Base-by-base conservation (phyloP, 2,888 invertebrate species). In the Rhagonycha fulva region DNA sequence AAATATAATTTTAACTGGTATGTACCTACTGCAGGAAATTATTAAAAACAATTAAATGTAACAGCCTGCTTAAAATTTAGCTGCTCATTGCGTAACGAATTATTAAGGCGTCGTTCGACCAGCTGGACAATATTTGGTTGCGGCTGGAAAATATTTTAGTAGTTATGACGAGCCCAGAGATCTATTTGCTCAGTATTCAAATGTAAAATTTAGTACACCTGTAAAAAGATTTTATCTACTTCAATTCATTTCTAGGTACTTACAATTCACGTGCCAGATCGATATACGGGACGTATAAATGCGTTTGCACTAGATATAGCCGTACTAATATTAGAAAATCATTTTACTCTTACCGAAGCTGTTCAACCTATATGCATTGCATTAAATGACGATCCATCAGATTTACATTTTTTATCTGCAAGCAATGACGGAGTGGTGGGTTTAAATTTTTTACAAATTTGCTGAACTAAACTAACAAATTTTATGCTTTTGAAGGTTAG, bases 301-400 rank as follows among this genome's bases (percentile, higher is more conserved):
- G 79, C 81, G 14, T 87, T 82, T 70, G 68, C 73, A n/a, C 78
- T 78, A 10, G 88, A 88, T 79, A 84, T 88, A 61, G 87, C 87
- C 0, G 71, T 87, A 10, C 32, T 88, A 9, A 78, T 84, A 12
- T 74, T 87, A n/a, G 79, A 81, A 62, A 78, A 80, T 23, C 68
- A 76, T 11, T 83, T 88, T 62, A 76, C 72, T n/a, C 83, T 86
- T 60, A 83, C 84, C 1, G 78, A 80, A 62, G 82, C 84, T 10
- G 84, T 87, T 10, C 85, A 84, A 73, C 86, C 87, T 23, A 84
- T 87, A 10, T 88, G 88, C 76, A 79, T 84, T 7, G 82, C 84
- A n/a, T 83, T 82, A 82, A 71, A 79, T 67, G 68, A 74, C n/a
- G 14, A 23, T 4, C 79, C 32, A 12, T 75, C 68, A 24, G 74